These are phyloP conservation scores for Balaeniceps rex DNA, from an alignment of 2,113 vertebrate genomes.

Conservation along the genomic window DNA sequence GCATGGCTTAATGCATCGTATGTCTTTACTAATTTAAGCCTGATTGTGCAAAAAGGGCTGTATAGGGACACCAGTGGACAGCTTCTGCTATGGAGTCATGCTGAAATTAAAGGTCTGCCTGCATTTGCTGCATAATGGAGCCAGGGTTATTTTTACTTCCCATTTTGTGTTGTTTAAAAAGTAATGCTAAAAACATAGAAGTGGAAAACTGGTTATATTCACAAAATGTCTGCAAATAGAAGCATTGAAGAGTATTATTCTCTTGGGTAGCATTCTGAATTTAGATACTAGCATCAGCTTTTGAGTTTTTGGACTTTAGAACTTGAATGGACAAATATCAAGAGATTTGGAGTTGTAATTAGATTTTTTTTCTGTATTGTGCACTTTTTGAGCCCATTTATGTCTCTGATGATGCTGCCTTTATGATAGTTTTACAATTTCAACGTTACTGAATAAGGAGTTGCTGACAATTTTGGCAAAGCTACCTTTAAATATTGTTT, in stretches of 20 bases:
- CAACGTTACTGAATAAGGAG: background rate
- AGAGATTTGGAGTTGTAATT: background rate
- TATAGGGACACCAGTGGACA: background rate
- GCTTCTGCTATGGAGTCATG: background rate
- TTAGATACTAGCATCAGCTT: background rate
- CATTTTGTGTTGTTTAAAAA: slow-evolving; percentile 7
- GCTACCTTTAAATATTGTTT: background rate
- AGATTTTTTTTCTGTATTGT: background rate
- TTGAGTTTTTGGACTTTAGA: background rate
- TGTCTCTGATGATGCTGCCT: background rate
- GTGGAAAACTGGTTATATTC: background rate
- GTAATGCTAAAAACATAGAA: background rate
- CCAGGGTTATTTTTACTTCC: background rate
- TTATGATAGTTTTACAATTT: background rate
- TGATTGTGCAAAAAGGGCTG: slow-evolving; percentile 29
- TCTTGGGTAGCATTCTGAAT: background rate
- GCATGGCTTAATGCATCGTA: slow-evolving; percentile 21
- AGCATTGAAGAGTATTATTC: background rate
- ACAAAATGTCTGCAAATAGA: background rate
- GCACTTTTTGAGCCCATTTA: background rate
- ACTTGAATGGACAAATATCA: background rate
- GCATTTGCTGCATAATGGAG: background rate
- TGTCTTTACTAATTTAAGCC: slow-evolving; percentile 48
- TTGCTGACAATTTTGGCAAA: background rate
- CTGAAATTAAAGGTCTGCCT: background rate